Base-by-base conservation (phyloP, 2,888 invertebrate genomes). In the Busseola fusca region DNA sequence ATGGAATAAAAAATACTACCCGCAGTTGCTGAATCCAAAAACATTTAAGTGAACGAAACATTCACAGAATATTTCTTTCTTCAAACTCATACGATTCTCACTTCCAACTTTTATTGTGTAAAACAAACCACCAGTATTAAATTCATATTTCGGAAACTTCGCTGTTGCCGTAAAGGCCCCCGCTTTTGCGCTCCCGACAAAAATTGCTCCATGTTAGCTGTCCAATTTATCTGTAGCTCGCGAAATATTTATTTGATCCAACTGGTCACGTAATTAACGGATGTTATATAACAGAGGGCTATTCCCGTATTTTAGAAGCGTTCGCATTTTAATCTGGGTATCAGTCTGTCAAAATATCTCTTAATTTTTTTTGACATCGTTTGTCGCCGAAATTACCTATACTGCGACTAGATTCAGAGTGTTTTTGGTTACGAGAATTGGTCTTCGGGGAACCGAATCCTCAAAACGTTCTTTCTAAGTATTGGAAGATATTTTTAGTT, bases 221-320 rank as follows among this genome's bases (percentile, higher is more conserved):
- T 81, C 83, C 80, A 80, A 86, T 83, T 83, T 78, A 72, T 77
- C 69, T 50, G 64, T 65, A 70, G 48, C 72, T 60, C 71, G 69
- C 76, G 78, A 72, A 82, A 63, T 74, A 79, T 84, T 74, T 78
- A 82, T 78, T 70, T 78, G 72, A 82, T 80, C 72, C 52, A 42
- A 59, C 21, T 64, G 76, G 83, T 78, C 78, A 77, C 65, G 82
- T 82, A 80, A 86, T 84, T 80, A 81, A 64, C 73, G 76, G 79
- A 74, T 69, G 12, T 59, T n/a, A 25, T 48, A 14, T 58, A 69
- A 68, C 64, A 34, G 5, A 30, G n/a, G 16, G 27, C 42, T 5
- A 16, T 30, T 63, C 16, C 45, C 21, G 14, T 62, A n/a, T 60
- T 60, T 42, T 27, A 25, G 6, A 10, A 25, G 18, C 6, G 25